Evolutionary conservation across 2,797 vertebrate species (phyloP).

Genomic region (Acestrorhynchus altus): DNA sequence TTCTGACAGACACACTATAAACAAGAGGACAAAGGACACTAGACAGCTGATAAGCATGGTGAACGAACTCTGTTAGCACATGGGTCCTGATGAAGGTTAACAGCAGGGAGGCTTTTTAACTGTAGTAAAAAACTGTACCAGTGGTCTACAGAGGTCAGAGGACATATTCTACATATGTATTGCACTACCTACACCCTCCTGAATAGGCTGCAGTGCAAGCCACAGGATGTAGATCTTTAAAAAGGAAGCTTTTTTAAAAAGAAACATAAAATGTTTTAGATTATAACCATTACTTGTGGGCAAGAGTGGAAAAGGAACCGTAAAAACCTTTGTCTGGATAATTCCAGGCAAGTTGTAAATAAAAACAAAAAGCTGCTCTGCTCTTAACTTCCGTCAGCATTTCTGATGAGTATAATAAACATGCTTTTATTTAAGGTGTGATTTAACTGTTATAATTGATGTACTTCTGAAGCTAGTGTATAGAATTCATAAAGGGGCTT

Average conservation of each 20-base stretch:
- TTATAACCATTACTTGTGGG: neutral
- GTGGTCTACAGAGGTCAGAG: constrained; percentile 18
- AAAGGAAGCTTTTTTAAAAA: neutral
- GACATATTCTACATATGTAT: neutral
- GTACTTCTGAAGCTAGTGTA: neutral
- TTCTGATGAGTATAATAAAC: neutral
- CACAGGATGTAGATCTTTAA: neutral
- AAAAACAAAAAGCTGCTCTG: neutral
- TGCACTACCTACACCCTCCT: constrained; percentile 11
- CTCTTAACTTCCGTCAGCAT: neutral
- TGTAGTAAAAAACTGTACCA: neutral
- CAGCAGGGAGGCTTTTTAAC: neutral
- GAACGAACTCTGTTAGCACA: constrained; percentile 10
- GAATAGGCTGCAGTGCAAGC: neutral
- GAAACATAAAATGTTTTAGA: neutral
- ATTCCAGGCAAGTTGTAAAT: neutral
- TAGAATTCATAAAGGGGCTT: no score
- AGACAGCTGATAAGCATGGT: constrained; percentile 14
- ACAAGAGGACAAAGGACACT: constrained; percentile 17
- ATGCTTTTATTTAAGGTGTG: neutral
- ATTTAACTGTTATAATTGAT: neutral
- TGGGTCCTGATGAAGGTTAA: neutral
- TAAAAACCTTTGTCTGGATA: neutral
- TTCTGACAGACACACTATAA: constrained; percentile 64
- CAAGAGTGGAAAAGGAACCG: no score